Evolutionary conservation across 92 coral and sea anemone species (phyloP), one percentile per base, ranked within the genome.

Genomic region (Porites divaricata): DNA sequence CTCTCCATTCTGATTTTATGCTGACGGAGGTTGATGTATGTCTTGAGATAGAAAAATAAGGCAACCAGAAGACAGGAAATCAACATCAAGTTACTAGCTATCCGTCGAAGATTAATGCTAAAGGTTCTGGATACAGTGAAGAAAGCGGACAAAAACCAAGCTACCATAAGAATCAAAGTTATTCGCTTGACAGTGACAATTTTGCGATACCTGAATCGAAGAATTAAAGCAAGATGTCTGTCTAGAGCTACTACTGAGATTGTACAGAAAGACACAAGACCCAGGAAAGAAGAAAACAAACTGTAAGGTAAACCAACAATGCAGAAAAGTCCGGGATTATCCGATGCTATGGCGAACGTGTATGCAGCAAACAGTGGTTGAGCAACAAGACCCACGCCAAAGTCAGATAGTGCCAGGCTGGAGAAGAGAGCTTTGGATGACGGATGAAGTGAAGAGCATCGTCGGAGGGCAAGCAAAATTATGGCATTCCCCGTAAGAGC

Each of bases 191-290:
- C 64, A 12, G 56, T 74, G 19, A 53, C 78, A 7, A 74, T 59
- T 9, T 45, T 9, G 1, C 63, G 41, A 12, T 74, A 74, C 52
- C 48, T 74, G 48, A 56, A 52, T 11, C 62, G 78, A 51, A 74
- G 78, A 54, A 12, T 28, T 8, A 74, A 13, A 74, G 78, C 78
- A 28, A 74, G 78, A 9, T 74, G 54, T 22, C 78, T 53, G 48
- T 74, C 78, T 21, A 74, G 19, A 8, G 78, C 78, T 19, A 74
- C 52, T 19, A 54, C 21, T 53, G 63, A 52, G 20, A 74, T 15
- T 2, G 78, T 52, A 63, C 78, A 74, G 21, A 74, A 15, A 10
- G 78, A 74, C n/a, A 74, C 78, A 13, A 54, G 13, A 20, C 1
- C 63, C 2, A 74, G 48, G 7, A 74, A 74, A 2, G 65, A 24